Evolutionary conservation across 2,797 vertebrate genomes (phyloP), one percentile per base, ranked within the genome.

Genomic region (Cossypha caffra): DNA sequence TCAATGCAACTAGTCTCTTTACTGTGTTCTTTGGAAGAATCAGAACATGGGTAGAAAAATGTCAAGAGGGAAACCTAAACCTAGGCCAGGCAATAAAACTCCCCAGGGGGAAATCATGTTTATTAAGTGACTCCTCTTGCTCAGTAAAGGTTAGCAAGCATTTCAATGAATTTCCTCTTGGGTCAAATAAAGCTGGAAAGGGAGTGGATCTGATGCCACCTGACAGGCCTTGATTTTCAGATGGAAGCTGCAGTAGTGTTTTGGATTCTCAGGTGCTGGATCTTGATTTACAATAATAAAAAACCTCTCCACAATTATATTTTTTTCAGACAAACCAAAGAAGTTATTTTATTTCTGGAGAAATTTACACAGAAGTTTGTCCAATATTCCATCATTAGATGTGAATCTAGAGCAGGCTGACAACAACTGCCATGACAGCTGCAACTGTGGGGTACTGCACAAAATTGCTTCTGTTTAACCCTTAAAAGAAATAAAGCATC

Each of bases 141-240:
- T 90, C 91, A 81, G 79, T 90, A 91, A 97, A 95, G 89, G 91
- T 95, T 96, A 96, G 89, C 69, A 91, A 97, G 76, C 91, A 90
- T 84, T 97, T 75, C 64, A 84, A 62, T 0, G 1, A 63, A 84
- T 96, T 96, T 92, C 15, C 87, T 94, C 73, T 75, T 94, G 79
- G 85, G 87, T 86, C 76, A 86, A 88, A 93, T 76, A 88, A 78
- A 94, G 62, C 93, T 72, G 62, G 58, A 88, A 78, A 71, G 54
- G n/a, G 52, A 86, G 15, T 42, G 37, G 58, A 94, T 83, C 17
- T 86, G 87, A 95, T 90, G 73, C 23, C 69, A 81, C 73, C 66
- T 93, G 96, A 92, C 94, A 95, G 91, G 75, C 33, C 59, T 84
- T 62, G 75, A 91, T 72, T 91, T 95, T 93, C 51, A 91, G 37